Conservation (phyloP, 2,888 invertebrate genomes). For the Sphaerophoria taeniata region DNA sequence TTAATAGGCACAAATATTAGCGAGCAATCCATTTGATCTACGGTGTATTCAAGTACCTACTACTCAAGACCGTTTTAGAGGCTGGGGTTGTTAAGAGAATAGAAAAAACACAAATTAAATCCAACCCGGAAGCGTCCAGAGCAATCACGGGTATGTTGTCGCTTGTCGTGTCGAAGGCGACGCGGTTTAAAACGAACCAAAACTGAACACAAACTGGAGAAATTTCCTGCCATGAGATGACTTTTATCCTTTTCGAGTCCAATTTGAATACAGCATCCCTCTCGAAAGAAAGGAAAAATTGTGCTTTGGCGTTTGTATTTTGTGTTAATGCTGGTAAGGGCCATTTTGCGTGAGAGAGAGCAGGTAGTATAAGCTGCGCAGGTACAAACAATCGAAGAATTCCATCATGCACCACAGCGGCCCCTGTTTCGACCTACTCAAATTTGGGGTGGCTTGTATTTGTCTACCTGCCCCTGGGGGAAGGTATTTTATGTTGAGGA, state of each 20-base stretch:
- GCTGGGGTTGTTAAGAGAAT: conserved; percentile 16
- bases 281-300: too few relatives aligned
- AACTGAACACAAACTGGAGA: conserved; percentile 67
- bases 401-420: conserved; percentile 4
- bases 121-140: conserved; percentile 42
- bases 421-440: neutral
- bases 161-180: neutral
- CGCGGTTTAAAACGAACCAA: conserved; percentile 52
- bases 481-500: neutral
- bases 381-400: conserved; percentile 64
- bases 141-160: neutral
- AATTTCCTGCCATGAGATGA: conserved; percentile 37
- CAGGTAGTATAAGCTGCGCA: conserved; percentile 40
- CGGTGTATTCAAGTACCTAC: conserved; percentile 15
- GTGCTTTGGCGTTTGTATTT: neutral
- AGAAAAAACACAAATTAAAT: conserved; percentile 20
- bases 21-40: conserved; percentile 25
- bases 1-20: conserved; percentile 42
- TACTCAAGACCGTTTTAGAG: conserved; percentile 21
- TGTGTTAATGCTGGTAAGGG: conserved; percentile 57
- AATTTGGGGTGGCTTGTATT: neutral
- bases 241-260: conserved; percentile 57
- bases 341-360: conserved; percentile 16
- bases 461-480: neutral
- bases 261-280: conserved; percentile 23